Evolutionary conservation across 2,113 vertebrate genomes (phyloP).

Genomic region (Scolopax mira): DNA sequence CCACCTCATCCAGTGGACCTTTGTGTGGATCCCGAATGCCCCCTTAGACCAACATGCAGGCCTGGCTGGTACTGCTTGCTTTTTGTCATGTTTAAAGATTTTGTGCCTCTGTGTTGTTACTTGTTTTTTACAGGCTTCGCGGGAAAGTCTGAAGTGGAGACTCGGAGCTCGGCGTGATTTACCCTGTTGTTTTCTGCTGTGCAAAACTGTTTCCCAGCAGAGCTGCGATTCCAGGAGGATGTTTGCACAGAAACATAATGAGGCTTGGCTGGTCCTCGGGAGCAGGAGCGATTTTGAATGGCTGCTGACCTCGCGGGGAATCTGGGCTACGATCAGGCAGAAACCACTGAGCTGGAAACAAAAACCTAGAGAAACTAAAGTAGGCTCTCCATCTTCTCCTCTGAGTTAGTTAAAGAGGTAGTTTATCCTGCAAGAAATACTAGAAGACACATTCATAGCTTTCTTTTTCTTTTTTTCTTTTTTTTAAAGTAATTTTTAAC

Average conservation of each 20-base stretch:
- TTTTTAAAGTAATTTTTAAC: neutral
- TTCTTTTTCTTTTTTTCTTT: neutral
- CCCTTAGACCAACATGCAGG: neutral
- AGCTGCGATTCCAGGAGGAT: constrained; percentile 24
- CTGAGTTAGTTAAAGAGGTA: neutral
- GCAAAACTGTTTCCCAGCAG: constrained; percentile 18
- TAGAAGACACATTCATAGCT: neutral
- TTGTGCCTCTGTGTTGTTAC: neutral
- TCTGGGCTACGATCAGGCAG: constrained; percentile 42
- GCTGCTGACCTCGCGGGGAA: constrained; percentile 51
- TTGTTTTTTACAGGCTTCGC: neutral
- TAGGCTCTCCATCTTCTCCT: constrained; percentile 26
- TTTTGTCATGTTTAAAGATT: neutral
- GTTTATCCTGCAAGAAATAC: neutral
- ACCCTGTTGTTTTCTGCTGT: constrained; percentile 29
- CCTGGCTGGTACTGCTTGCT: neutral
- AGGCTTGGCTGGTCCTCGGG: constrained; percentile 55
- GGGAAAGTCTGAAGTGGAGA: neutral
- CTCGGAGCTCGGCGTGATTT: neutral
- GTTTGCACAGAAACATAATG: constrained; percentile 65
- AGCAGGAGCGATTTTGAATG: constrained; percentile 59
- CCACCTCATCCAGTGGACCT: neutral
- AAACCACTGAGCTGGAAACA: constrained; percentile 64
- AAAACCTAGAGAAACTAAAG: constrained; percentile 50
- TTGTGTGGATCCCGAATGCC: neutral